Conservation (phyloP, 2,113 vertebrate genomes). For the Cryptomyrus ogoouensis region DNA sequence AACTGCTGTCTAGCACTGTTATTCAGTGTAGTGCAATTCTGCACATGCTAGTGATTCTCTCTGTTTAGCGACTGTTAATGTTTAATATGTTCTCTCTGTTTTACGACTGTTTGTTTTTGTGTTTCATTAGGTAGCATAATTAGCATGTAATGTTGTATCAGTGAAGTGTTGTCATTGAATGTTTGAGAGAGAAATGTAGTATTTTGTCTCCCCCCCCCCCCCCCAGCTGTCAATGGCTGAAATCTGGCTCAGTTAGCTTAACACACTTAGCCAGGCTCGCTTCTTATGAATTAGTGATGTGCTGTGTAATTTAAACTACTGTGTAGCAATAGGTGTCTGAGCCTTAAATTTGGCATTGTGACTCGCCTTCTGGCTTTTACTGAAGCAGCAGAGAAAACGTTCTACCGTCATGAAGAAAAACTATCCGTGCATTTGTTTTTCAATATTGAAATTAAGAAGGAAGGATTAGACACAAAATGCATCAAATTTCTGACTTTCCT, state of each 20-base stretch:
- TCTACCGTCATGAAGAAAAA: neutral
- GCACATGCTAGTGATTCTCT: neutral
- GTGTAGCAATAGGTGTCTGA: neutral
- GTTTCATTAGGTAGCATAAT: neutral
- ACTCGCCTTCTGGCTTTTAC: neutral
- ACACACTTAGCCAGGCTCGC: neutral
- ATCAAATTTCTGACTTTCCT: neutral
- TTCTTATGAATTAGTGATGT: neutral
- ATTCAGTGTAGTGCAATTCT: neutral
- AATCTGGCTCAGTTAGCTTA: neutral
- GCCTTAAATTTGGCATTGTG: neutral
- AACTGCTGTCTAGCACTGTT: neutral
- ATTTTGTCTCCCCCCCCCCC: neutral
- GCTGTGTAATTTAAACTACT: conserved; percentile 10
- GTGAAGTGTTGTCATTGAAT: neutral
- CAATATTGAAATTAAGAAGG: neutral
- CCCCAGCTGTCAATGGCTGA: neutral
- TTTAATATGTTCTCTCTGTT: neutral
- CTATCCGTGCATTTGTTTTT: neutral
- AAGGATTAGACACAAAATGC: neutral
- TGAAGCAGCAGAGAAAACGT: neutral
- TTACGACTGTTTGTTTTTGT: neutral
- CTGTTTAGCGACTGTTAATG: neutral
- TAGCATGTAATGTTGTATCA: neutral
- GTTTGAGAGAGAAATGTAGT: neutral